phyloP scores from a whole-genome alignment of 1,140 invertebrate species.

The Microplitis mediator region DNA sequence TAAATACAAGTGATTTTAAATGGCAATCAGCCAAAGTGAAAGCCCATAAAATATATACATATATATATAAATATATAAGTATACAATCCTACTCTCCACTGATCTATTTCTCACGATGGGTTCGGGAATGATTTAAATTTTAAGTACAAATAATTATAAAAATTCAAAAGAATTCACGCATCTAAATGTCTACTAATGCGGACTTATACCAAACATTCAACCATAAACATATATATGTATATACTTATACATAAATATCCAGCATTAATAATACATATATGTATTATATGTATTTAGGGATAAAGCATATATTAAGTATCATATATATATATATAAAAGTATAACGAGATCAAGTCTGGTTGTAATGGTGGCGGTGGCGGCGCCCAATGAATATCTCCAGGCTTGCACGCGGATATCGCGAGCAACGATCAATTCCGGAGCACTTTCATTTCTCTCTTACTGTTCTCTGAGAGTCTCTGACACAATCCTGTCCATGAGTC shows the following conservation, averaged over 20 bases:
- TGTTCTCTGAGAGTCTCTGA: constrained; percentile 54
- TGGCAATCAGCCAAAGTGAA: constrained; percentile 25
- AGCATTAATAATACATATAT: no score
- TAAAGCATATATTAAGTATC: constrained; percentile 1
- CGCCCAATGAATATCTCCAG: constrained; percentile 26
- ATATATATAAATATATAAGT: neutral
- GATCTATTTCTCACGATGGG: constrained; percentile 26
- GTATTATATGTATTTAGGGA: no score
- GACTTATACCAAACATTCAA: no score
- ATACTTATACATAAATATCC: no score
- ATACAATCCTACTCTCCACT: neutral
- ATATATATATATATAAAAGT: neutral
- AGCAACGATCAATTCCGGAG: constrained; percentile 37
- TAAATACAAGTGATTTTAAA: constrained; percentile 16
- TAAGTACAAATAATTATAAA: neutral
- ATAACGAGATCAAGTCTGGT: neutral
- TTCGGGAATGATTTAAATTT: neutral
- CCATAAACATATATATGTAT: no score
- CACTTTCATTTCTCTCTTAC: constrained; percentile 53
- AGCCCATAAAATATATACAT: constrained; percentile 10
- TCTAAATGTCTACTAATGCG: neutral
- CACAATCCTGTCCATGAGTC: constrained; percentile 41
- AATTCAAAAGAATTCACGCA: neutral
- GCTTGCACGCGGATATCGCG: constrained; percentile 29
- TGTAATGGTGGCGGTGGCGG: neutral